Base-by-base conservation (phyloP, 1,140 invertebrate genomes). In the Drosophila pandora region DNA sequence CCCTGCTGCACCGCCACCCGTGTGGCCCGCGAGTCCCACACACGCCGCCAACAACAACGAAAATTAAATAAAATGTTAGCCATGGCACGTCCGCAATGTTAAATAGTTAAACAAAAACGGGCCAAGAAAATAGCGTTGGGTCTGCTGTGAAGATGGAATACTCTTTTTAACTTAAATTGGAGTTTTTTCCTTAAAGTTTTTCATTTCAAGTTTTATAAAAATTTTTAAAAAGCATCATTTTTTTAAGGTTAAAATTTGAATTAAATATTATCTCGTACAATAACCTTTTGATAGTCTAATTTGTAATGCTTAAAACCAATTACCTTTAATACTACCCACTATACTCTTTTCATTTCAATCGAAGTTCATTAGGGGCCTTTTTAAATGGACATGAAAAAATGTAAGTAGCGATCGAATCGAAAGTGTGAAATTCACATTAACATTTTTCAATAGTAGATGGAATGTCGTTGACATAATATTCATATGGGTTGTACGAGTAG, bases 31-130 rank as follows among this genome's bases (percentile, higher is more conserved):
- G 43, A 30, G 21, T 39, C 41, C 45, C 43, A 49, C 41, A 65
- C 47, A 60, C 41, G 47, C 41, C 56, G 54, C 4, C 41, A 62
- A 34, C 50, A 39, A 56, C 37, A 63, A 68, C 52, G 67, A 49
- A 58, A 71, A 75, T 82, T 75, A 57, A 76, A 71, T 60, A 74
- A 84, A 83, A 84, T 79, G 64, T 62, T 45, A 76, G 70, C 70
- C 59, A 60, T 53, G 70, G 75, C 79, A 82, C 79, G 79, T 82
- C 58, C 64, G 32, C 63, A 49, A 63, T 63, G 47, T 52, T 48
- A 67, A 80, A 72, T 48, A 52, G 49, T 81, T 45, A 30, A 48
- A 49, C 55, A 52, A 69, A 76, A 74, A 69, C 49, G 22, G 21
- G 3, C 49, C 17, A 37, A 41, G n/a, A 32, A 58, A 76, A 41